Evolutionary conservation across 35 echinoderm and acorn worm species (phyloP).

Genomic region (Apostichopus californicus): DNA sequence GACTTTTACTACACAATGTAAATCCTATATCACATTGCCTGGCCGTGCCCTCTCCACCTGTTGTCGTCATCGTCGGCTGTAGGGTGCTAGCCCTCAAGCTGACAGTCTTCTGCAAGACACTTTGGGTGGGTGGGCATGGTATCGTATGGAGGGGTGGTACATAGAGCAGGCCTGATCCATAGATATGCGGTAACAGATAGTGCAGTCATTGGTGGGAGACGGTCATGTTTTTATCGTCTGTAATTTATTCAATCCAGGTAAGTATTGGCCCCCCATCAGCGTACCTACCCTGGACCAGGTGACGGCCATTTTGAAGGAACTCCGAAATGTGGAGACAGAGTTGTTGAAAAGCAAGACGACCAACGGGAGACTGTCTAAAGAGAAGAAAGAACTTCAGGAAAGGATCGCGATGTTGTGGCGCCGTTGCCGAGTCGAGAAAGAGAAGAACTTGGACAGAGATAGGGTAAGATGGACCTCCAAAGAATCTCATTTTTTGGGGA

Average conservation of each 20-base stretch:
- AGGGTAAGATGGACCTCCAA: neutral
- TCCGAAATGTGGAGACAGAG: neutral
- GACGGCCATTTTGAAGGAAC: neutral
- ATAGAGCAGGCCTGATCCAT: too few species aligned
- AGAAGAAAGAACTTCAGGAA: neutral
- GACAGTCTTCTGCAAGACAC: too few species aligned
- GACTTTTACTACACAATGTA: neutral
- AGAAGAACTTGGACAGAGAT: slow-evolving; percentile 39
- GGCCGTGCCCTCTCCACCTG: too few species aligned
- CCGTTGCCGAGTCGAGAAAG: slow-evolving; percentile 12
- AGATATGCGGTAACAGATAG: too few species aligned
- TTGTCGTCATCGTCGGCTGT: too few species aligned
- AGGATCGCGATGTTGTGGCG: neutral
- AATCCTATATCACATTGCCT: neutral
- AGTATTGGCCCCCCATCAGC: too few species aligned
- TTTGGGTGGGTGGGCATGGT: too few species aligned
- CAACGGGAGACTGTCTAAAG: neutral
- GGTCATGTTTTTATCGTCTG: too few species aligned
- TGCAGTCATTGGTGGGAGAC: too few species aligned
- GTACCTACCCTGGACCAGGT: slow-evolving; percentile 15
- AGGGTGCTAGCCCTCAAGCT: too few species aligned
- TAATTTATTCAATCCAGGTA: too few species aligned
- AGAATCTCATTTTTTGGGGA: neutral
- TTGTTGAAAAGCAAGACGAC: neutral
- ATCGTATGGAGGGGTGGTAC: too few species aligned